A percentile compares a stretch with the other conserved stretches of the same genome.
These are phyloP conservation scores for Bergia sp. DNA, from an alignment of 92 coral and sea anemone genomes.

Conservation along the genomic window DNA sequence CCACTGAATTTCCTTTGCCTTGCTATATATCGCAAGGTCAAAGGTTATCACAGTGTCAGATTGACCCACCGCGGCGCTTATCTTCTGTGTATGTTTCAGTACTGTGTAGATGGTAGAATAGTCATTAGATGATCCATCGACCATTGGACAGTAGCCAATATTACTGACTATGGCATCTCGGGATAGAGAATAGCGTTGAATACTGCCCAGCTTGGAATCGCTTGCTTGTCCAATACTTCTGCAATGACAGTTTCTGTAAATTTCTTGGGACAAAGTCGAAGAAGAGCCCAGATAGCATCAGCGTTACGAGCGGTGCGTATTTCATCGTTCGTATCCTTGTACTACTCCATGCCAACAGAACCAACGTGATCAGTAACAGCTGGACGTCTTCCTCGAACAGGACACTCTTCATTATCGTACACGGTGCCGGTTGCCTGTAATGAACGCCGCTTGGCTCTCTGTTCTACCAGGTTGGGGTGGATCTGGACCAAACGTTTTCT, in stretches of 20 bases:
- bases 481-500: slow-evolving; percentile 44
- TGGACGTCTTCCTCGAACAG: slow-evolving; percentile 51
- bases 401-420: slow-evolving; percentile 46
- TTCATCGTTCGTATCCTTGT: slow-evolving; percentile 22
- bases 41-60: slow-evolving; percentile 49
- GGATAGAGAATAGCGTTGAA: slow-evolving; percentile 48
- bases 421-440: slow-evolving; percentile 48
- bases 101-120: slow-evolving; percentile 63
- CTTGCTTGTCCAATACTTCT: background rate
- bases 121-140: slow-evolving; percentile 56
- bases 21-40: slow-evolving; percentile 62
- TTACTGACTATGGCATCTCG: slow-evolving; percentile 12
- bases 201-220: slow-evolving; percentile 27
- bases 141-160: slow-evolving; percentile 68
- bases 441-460: slow-evolving; percentile 43
- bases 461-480: slow-evolving; percentile 40
- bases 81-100: slow-evolving; percentile 62
- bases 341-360: slow-evolving; percentile 38
- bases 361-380: slow-evolving; percentile 40
- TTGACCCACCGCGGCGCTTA: slow-evolving; percentile 51
- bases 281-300: slow-evolving; percentile 37
- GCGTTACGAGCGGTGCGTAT: slow-evolving; percentile 12
- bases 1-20: slow-evolving; percentile 74
- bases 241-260: slow-evolving; percentile 41
- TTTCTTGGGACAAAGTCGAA: slow-evolving; percentile 37